Evolutionary conservation across 2,888 invertebrate genomes (phyloP), one percentile per base, ranked within the genome.

Genomic region (Oasisia sp.): DNA sequence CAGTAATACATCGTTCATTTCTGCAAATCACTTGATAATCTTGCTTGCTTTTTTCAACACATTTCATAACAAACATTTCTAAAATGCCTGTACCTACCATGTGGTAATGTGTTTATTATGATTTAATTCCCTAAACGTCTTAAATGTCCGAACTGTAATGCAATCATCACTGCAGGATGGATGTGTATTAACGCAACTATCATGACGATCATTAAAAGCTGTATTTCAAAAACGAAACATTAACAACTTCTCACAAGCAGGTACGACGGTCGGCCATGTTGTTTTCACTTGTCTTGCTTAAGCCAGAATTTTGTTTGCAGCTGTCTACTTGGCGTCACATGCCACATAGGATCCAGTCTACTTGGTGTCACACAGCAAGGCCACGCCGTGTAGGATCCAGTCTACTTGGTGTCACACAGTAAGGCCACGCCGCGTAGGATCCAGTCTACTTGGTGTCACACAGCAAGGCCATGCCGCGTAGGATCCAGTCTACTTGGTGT

Each of bases 321-420:
- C 19, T 14, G 14, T 19, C 74, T 74, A 38, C 38, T n/a, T n/a
- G n/a, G n/a, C n/a, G n/a, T n/a, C n/a, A n/a, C n/a, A n/a, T n/a
- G n/a, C n/a, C n/a, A n/a, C n/a, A n/a, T n/a, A n/a, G n/a, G n/a
- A n/a, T n/a, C n/a, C n/a, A n/a, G n/a, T n/a, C n/a, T n/a, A n/a
- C n/a, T n/a, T n/a, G n/a, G n/a, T n/a, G n/a, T n/a, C n/a, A n/a
- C n/a, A n/a, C n/a, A n/a, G n/a, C n/a, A n/a, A n/a, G n/a, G n/a
- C n/a, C n/a, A n/a, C n/a, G n/a, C n/a, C n/a, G n/a, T n/a, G n/a
- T n/a, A n/a, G n/a, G n/a, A n/a, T n/a, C n/a, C n/a, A n/a, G n/a
- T n/a, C n/a, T 89, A 99, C 97, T 99, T 99, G 94, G 99, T 99
- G 97, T 99, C 99, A 96, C 99, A 99, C 91, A 99, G 97, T n/a